These are phyloP conservation scores for Pelodiscus sinensis DNA, from an alignment of 2,113 vertebrate genomes.

Conservation along the genomic window DNA sequence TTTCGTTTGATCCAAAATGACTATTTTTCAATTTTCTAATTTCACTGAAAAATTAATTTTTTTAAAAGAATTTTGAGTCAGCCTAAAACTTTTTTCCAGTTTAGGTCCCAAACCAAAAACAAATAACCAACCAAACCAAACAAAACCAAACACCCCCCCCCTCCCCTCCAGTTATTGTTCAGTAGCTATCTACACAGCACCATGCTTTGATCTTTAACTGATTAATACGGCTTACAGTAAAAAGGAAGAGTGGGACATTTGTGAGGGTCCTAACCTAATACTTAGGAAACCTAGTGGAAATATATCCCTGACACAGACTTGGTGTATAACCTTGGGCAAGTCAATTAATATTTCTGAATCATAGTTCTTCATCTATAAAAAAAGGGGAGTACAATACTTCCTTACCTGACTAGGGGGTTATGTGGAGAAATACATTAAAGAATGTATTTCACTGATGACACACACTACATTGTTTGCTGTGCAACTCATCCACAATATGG, in stretches of 20 bases:
- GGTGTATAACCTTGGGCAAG: background rate
- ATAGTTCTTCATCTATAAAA: background rate
- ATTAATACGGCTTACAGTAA: background rate
- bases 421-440: slow-evolving; percentile 15
- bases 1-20: background rate
- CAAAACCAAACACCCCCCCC: no score
- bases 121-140: no score
- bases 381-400: background rate
- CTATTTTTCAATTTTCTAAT: background rate
- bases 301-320: background rate
- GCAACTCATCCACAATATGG: background rate
- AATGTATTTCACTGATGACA: background rate
- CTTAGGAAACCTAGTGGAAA: background rate
- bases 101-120: background rate
- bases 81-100: background rate
- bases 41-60: background rate
- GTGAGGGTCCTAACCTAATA: background rate
- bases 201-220: background rate
- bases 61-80: background rate
- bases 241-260: background rate
- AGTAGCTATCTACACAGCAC: background rate
- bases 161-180: background rate
- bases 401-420: background rate
- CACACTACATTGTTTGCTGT: background rate
- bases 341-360: background rate